Conservation (phyloP, 2,113 vertebrate genomes). For the Anhinga rufa region DNA sequence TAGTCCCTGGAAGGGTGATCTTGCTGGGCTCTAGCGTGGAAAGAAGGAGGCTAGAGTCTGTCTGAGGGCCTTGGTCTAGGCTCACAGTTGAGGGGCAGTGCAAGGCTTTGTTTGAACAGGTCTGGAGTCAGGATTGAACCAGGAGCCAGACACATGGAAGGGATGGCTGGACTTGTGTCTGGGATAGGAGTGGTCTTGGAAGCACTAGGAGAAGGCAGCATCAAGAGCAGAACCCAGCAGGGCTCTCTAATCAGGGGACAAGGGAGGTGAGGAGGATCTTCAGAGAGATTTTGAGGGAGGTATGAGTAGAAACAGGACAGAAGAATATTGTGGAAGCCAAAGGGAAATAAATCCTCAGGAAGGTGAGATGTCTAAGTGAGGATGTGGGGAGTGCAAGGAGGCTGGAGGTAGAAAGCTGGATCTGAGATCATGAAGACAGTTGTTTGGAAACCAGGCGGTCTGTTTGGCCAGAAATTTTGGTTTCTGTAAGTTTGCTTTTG, state of each 20-base stretch:
- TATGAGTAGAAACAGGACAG: neutral
- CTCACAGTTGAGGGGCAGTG: neutral
- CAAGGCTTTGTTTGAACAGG: neutral
- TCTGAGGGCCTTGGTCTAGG: neutral
- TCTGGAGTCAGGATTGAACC: neutral
- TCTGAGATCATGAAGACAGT: neutral
- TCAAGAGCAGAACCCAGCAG: neutral
- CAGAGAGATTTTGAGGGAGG: neutral
- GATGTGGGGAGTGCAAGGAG: neutral
- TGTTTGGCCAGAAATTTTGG: neutral
- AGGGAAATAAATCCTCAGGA: neutral
- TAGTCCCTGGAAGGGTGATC: neutral
- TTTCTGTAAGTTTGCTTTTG: conserved; percentile 38
- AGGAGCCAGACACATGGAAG: neutral
- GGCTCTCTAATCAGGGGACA: neutral
- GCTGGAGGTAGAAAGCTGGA: neutral
- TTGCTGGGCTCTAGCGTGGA: neutral
- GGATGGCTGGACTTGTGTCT: neutral
- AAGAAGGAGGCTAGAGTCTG: neutral
- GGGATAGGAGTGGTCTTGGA: neutral
- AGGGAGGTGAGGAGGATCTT: neutral
- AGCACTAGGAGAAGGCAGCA: neutral
- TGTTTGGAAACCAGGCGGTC: conserved; percentile 7
- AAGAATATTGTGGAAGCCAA: neutral
- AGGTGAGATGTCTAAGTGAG: neutral